Percentiles rank a stretch among this genome's conserved stretches.
Evolutionary conservation across 2,797 vertebrate species (phyloP).

Genomic region (Centroberyx gerrardi): DNA sequence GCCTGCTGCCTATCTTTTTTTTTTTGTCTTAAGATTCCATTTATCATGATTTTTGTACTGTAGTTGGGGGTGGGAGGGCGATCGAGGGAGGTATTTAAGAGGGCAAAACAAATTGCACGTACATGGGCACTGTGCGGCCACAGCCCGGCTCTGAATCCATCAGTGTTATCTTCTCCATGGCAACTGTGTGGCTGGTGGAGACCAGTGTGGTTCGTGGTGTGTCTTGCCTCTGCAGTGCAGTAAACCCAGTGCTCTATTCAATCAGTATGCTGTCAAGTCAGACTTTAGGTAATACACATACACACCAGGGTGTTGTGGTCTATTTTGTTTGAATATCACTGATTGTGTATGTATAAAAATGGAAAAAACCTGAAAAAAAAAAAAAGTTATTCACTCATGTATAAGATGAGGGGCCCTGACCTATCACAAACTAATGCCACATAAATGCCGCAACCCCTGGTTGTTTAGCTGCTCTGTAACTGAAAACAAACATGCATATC

Average conservation of each 20-base stretch:
- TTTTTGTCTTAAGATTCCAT: slow-evolving; percentile 6
- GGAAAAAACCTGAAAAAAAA: slow-evolving; percentile 28
- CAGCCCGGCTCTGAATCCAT: slow-evolving; percentile 71
- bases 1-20: slow-evolving; percentile 47
- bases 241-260: slow-evolving; percentile 76
- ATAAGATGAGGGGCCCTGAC: slow-evolving; percentile 67
- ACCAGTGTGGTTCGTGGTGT: slow-evolving; percentile 64
- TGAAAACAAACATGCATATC: slow-evolving; percentile 77
- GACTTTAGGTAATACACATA: slow-evolving; percentile 71
- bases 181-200: slow-evolving; percentile 77
- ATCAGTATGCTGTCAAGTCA: slow-evolving; percentile 77
- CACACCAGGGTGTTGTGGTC: slow-evolving; percentile 75
- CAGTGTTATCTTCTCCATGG: slow-evolving; percentile 82
- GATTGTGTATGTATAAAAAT: slow-evolving; percentile 69
- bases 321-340: slow-evolving; percentile 75
- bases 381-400: slow-evolving; percentile 57
- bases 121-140: slow-evolving; percentile 61
- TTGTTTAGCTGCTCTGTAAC: slow-evolving; percentile 78
- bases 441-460: slow-evolving; percentile 61
- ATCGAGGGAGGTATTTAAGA: slow-evolving; percentile 40
- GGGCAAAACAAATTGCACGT: slow-evolving; percentile 73
- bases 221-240: slow-evolving; percentile 81
- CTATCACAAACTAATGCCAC: slow-evolving; percentile 68
- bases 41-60: slow-evolving; percentile 49
- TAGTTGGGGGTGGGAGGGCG: slow-evolving; percentile 32